These are phyloP conservation scores for Chlorodrepanis virens DNA, from an alignment of 2,113 vertebrate species.

Conservation along the genomic window DNA sequence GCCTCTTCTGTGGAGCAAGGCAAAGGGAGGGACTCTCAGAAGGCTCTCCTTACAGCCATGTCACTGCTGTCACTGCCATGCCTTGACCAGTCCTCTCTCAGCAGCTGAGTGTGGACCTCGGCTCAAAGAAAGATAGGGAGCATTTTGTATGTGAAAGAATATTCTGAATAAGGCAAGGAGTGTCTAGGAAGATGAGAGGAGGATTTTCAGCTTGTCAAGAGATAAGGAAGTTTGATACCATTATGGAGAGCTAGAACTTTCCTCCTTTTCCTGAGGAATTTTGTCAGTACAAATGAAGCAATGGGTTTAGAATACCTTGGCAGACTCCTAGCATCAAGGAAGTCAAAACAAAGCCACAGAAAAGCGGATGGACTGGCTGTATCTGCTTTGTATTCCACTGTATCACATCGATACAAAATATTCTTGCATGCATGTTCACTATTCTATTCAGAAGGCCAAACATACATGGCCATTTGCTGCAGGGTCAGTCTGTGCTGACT, in stretches of 20 bases:
- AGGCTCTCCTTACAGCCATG: background rate
- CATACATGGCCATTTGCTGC: background rate
- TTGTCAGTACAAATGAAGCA: background rate
- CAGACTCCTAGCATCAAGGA: background rate
- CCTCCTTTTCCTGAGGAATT: background rate
- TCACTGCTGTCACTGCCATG: background rate
- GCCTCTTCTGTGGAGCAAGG: background rate
- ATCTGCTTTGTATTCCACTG: background rate
- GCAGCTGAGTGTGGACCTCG: background rate
- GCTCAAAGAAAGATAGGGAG: background rate
- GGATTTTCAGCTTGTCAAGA: background rate
- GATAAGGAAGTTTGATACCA: background rate
- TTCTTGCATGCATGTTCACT: background rate
- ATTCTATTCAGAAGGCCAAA: background rate
- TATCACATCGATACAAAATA: background rate
- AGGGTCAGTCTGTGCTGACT: background rate
- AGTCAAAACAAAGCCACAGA: background rate
- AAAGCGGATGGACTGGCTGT: background rate
- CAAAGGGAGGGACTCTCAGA: background rate
- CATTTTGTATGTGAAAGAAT: background rate
- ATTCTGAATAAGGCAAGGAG: background rate
- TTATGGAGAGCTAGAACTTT: background rate
- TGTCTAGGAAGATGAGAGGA: background rate
- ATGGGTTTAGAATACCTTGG: background rate
- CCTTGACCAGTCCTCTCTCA: rapidly evolving